Evolutionary conservation across 2,888 invertebrate species (phyloP), one percentile per base, ranked within the genome.

Genomic region (Laspeyria flexula): DNA sequence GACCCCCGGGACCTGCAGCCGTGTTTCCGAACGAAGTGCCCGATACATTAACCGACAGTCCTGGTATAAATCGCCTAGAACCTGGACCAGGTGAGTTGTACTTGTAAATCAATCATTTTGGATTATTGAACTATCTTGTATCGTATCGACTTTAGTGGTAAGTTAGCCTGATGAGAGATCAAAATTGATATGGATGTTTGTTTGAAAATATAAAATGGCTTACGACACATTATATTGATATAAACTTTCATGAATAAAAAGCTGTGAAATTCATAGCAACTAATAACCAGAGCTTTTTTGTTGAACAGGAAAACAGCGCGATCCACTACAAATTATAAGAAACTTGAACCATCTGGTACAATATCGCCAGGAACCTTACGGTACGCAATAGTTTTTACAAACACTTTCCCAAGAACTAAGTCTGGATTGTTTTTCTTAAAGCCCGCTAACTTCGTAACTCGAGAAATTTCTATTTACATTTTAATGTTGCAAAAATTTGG

Each of bases 1-100:
- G 96, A 1, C 93, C 95, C 0, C 95, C 71, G 7, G 80, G 73
- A 25, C 66, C 79, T 0, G 75, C 83, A 6, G 77, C 66, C 1
- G 68, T 73, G 35, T 79, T 71, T 43, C 70, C 77, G 10, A 85
- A 85, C 60, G 85, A 87, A 71, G 69, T 82, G 60, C 78, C 85
- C 31, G 89, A 90, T 77, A 83, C 85, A 61, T 77, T 89, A 75
- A 89, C 90, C 39, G 91, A 90, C 81, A 89, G 79, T 62, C 89
- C 88, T 13, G 88, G 86, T 53, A 79, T 86, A 57, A 86, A 85
- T 74, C 81, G 86, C 15, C 77, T 81, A 10, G 87, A 85, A 59
- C 81, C 83, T 10, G 76, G 79, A 37, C 59, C 78, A 70, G 87
- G 89, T 89, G 54, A 55, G 60, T 59, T 5, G 2, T 21, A 21